Conservation (phyloP, 2,888 invertebrate genomes). For the Heliconius charithonia region DNA sequence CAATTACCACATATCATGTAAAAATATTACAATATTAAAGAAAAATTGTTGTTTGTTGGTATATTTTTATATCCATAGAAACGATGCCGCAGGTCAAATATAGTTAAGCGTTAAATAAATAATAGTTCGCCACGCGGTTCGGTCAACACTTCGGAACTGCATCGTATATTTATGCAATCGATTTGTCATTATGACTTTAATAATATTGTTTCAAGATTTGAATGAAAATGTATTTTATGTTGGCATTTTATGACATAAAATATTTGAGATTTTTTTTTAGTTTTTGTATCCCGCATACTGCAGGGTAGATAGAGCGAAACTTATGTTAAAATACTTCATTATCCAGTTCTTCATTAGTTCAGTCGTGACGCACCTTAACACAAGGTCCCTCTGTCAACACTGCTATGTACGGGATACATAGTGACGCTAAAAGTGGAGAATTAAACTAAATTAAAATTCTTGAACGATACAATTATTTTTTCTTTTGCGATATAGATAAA, state of each 20-base stretch:
- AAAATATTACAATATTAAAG: neutral
- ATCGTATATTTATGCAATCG: conserved; percentile 23
- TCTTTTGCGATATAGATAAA: no score
- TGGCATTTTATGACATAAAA: neutral
- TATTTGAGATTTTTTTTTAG: neutral
- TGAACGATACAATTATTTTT: no score
- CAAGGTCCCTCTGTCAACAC: no score
- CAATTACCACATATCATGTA: neutral
- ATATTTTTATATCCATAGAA: conserved; percentile 13
- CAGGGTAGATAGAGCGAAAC: neutral
- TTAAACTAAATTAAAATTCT: no score
- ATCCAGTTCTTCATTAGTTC: no score
- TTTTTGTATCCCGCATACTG: neutral
- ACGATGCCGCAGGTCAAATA: neutral
- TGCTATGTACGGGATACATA: no score
- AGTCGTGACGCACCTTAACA: no score
- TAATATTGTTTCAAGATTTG: neutral
- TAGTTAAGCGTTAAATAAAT: conserved; percentile 8
- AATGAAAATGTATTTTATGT: neutral
- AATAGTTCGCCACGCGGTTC: neutral
- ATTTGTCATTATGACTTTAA: conserved; percentile 14
- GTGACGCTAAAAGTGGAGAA: no score
- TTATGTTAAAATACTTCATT: neutral
- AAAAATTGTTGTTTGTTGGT: neutral
- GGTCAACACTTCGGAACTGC: conserved; percentile 9